Evolutionary conservation across 2,888 invertebrate species (phyloP).

Genomic region (Conops quadrifasciatus): DNA sequence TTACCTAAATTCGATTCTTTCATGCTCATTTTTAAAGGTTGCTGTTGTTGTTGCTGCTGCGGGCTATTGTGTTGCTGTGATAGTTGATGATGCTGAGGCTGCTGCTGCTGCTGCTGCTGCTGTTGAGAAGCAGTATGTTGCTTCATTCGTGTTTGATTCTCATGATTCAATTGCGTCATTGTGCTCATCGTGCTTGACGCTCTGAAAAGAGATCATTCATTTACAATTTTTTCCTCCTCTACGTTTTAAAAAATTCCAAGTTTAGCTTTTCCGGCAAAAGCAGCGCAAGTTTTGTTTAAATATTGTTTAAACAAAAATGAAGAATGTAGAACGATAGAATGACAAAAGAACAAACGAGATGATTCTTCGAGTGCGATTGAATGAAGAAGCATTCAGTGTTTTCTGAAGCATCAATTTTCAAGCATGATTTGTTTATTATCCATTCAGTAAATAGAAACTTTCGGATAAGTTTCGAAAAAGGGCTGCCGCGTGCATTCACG

Average conservation of each 20-base stretch:
- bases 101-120: constrained; percentile 50
- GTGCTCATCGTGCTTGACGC: constrained; percentile 50
- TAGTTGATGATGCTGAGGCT: constrained; percentile 42
- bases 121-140: constrained; percentile 51
- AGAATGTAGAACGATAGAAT: neutral
- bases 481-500: no score
- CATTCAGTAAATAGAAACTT: no score
- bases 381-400: no score
- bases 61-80: constrained; percentile 47
- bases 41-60: constrained; percentile 46
- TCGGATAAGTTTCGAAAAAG: no score
- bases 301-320: neutral
- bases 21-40: constrained; percentile 43
- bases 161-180: constrained; percentile 62
- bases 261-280: neutral
- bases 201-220: constrained; percentile 36
- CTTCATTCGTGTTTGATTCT: constrained; percentile 62
- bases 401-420: no score
- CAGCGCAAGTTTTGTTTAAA: neutral
- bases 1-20: constrained; percentile 50
- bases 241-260: neutral
- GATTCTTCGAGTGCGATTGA: no score
- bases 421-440: no score
- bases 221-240: neutral
- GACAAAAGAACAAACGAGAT: constrained; percentile 2